Percentiles rank a stretch among this genome's conserved stretches.
Evolutionary conservation across 1,140 invertebrate species (phyloP).

Genomic region (Melanaphis sacchari): DNA sequence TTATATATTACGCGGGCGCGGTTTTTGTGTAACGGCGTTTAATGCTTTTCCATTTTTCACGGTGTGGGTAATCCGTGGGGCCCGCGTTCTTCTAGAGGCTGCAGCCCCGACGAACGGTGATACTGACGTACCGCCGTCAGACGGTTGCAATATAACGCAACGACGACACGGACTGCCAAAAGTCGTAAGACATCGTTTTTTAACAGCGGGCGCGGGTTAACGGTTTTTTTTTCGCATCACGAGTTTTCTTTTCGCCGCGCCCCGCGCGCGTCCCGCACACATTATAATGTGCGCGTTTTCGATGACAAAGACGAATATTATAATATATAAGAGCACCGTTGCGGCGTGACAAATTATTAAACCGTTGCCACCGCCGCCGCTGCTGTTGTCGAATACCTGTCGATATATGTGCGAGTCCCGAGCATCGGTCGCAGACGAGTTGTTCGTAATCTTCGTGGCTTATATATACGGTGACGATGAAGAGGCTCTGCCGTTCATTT

Average conservation of each 20-base stretch:
- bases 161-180: not conserved
- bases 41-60: constrained; percentile 30
- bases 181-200: constrained; percentile 20
- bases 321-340: not conserved
- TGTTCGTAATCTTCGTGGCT: constrained; percentile 41
- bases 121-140: not conserved
- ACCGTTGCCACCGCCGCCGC: not conserved
- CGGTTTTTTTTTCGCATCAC: not conserved
- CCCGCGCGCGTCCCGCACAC: not conserved
- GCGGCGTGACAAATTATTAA: constrained; percentile 47
- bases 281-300: not conserved
- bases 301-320: constrained; percentile 52
- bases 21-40: not conserved
- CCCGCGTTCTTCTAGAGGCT: not conserved
- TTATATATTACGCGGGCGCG: not conserved
- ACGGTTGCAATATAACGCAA: not conserved
- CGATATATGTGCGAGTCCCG: not conserved
- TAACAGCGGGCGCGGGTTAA: not conserved
- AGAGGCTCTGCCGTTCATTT: not conserved
- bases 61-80: not conserved
- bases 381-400: not conserved
- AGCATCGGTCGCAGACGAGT: not conserved
- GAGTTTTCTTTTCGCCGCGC: not conserved
- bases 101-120: not conserved
- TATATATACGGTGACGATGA: not conserved